Evolutionary conservation across 2,797 vertebrate species (phyloP), one percentile per base, ranked within the genome.

Genomic region (Chaetodon trifasciatus): DNA sequence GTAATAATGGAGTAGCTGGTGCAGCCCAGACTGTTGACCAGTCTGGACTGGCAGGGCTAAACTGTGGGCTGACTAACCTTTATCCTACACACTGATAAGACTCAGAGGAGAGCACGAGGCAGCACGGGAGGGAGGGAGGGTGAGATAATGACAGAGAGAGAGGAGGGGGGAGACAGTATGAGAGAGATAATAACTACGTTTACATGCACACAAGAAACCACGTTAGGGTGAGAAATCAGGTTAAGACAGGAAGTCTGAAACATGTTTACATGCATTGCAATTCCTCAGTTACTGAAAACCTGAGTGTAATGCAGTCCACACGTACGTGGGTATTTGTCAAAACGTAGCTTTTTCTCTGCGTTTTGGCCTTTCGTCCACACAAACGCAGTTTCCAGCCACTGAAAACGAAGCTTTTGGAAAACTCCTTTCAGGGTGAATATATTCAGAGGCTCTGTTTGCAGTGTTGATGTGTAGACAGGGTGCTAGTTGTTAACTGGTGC

Each of bases 111-210:
- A 78, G 39, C 76, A 78, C 12, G 74, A 70, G 62, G 50, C 67
- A 47, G 57, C 53, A 71, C 2, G 2, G 55, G 57, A 42, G 66
- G 74, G n/a, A 49, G 44, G 60, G 16, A 24, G 56, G 39, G 53
- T 12, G 53, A 42, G 63, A 68, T 35, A 66, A 52, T 40, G 73
- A 49, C 11, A 46, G n/a, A 35, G 50, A 50, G 28, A 17, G 39
- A 28, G 21, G 32, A 39, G 9, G 65, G 47, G 40, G 10, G 57
- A 40, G 61, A 65, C 49, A 50, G 62, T 39, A 71, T 49, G 83
- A 84, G 63, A 13, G 61, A 44, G 71, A 84, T 71, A 86, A 85
- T 83, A 83, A 90, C 70, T 72, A 62, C n/a, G 52, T 88, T 85
- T 83, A 78, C 81, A 74, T 74, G 73, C 68, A 55, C 61, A 80